These are phyloP conservation scores for Colius striatus DNA, from an alignment of 2,113 vertebrate genomes.

Conservation along the genomic window DNA sequence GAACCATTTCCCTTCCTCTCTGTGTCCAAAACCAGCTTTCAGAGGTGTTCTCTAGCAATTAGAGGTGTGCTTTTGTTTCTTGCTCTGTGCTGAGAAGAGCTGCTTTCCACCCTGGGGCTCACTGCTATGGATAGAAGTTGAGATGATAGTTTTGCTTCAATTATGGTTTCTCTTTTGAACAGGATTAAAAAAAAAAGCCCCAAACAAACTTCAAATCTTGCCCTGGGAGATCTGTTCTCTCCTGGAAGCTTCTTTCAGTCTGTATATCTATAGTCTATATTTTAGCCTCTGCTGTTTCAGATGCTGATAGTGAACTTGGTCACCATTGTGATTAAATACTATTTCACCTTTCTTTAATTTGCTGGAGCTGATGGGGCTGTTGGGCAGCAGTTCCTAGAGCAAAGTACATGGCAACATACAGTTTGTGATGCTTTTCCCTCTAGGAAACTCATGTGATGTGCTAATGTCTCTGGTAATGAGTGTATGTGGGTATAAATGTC, in stretches of 20 bases:
- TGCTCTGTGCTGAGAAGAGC: neutral
- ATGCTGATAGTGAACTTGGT: neutral
- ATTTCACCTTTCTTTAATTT: neutral
- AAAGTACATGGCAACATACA: neutral
- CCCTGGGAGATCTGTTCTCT: neutral
- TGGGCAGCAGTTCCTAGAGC: neutral
- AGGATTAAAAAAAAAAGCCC: neutral
- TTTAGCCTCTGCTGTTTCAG: neutral
- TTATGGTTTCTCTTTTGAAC: neutral
- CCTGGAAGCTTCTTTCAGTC: neutral
- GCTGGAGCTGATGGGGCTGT: neutral
- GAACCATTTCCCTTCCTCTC: accelerated
- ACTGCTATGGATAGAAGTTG: neutral
- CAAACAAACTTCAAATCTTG: neutral
- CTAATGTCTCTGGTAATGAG: neutral
- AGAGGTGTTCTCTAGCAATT: neutral
- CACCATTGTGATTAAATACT: neutral
- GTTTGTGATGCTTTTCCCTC: neutral
- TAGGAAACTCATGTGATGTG: neutral
- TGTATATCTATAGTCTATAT: neutral
- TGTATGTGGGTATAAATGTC: neutral
- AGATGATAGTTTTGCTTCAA: neutral
- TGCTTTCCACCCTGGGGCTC: neutral
- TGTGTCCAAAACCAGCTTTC: neutral
- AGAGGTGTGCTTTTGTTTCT: neutral